These are phyloP conservation scores for Drosophila sp. DNA, from an alignment of 1,140 invertebrate species.

Conservation along the genomic window DNA sequence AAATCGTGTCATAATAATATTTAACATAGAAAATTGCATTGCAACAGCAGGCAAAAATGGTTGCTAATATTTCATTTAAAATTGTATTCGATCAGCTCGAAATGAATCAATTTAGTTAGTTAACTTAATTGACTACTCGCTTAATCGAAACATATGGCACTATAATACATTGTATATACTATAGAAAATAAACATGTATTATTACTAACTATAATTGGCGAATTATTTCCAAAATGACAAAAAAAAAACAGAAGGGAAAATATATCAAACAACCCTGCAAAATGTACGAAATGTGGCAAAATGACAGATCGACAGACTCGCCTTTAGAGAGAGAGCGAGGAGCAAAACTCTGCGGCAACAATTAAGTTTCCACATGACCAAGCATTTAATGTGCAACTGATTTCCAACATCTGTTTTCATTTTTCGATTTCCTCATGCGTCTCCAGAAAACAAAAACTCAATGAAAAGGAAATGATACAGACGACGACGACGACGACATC, in stretches of 20 bases:
- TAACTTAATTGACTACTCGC: slow-evolving; percentile 27
- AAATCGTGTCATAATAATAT: too few species aligned
- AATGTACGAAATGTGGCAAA: slow-evolving; percentile 40
- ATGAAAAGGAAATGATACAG: slow-evolving; percentile 71
- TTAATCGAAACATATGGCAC: slow-evolving; percentile 41
- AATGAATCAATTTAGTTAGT: slow-evolving; percentile 25
- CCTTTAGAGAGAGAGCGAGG: not conserved
- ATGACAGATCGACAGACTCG: slow-evolving; percentile 54
- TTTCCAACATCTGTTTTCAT: slow-evolving; percentile 82
- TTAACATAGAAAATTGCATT: too few species aligned
- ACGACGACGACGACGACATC: slow-evolving; percentile 35
- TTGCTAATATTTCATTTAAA: not conserved
- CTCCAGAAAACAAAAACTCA: slow-evolving; percentile 37
- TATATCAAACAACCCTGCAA: slow-evolving; percentile 55
- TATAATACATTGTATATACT: slow-evolving; percentile 8
- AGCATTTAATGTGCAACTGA: slow-evolving; percentile 80
- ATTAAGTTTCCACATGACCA: slow-evolving; percentile 82
- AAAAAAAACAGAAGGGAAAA: slow-evolving; percentile 28
- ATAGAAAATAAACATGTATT: slow-evolving; percentile 38
- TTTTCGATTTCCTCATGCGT: slow-evolving; percentile 62
- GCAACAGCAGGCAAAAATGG: too few species aligned
- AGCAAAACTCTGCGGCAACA: slow-evolving; percentile 61
- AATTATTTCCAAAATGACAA: slow-evolving; percentile 25
- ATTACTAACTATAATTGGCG: slow-evolving; percentile 34
- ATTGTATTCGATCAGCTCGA: not conserved